Conservation (phyloP, 2,888 invertebrate species). For the Peribatodes rhomboidaria region DNA sequence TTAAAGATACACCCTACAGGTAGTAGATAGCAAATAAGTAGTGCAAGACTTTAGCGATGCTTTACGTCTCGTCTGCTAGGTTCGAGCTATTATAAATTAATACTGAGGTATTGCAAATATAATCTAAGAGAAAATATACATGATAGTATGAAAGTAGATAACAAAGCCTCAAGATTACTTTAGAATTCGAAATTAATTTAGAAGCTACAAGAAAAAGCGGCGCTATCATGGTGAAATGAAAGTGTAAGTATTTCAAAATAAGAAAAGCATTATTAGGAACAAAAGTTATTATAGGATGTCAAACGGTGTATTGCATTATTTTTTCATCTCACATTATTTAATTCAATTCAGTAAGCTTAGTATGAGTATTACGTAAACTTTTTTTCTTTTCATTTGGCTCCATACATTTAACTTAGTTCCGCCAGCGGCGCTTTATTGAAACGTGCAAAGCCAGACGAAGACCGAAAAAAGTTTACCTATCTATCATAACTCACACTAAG, state of each 20-base stretch:
- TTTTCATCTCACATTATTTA: background rate
- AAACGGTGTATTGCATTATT: background rate
- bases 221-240: background rate
- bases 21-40: too few species aligned
- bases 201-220: too few species aligned
- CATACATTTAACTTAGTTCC: too few species aligned
- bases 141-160: conserved; percentile 6
- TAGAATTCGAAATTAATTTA: background rate
- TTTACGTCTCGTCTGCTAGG: conserved; percentile 1
- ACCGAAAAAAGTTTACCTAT: too few species aligned
- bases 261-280: conserved; percentile 21
- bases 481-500: too few species aligned
- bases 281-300: conserved; percentile 4
- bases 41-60: background rate
- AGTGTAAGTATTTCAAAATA: background rate
- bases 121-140: conserved; percentile 18
- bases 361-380: too few species aligned
- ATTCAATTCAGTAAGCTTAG: too few species aligned
- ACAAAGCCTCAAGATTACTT: conserved; percentile 14
- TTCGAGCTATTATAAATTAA: conserved; percentile 51
- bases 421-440: too few species aligned
- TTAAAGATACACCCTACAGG: too few species aligned
- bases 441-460: too few species aligned
- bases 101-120: conserved; percentile 57
- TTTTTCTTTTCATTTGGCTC: too few species aligned